phyloP scores from a whole-genome alignment of 2,797 vertebrate genomes.

The Lepilemur ruficaudatus region DNA sequence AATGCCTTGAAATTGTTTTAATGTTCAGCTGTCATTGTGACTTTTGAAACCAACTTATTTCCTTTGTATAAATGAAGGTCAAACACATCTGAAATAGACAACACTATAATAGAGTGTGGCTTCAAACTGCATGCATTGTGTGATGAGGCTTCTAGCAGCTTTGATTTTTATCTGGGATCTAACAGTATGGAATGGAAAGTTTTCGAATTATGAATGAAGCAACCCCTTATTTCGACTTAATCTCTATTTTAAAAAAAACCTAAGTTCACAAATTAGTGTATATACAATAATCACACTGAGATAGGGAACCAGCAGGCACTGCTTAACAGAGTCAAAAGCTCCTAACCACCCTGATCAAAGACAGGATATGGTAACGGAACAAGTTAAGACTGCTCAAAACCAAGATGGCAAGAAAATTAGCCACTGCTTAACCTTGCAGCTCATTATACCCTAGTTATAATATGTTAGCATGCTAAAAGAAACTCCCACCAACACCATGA shows the following conservation, averaged over 20 bases:
- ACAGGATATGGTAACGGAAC: background rate
- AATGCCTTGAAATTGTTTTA: slow-evolving; percentile 55
- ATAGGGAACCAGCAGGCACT: background rate
- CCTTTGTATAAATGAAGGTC: slow-evolving; percentile 63
- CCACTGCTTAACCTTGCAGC: background rate
- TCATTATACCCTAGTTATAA: background rate
- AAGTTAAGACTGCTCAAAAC: background rate
- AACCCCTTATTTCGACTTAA: slow-evolving; percentile 3
- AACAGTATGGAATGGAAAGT: background rate
- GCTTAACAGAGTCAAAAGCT: background rate
- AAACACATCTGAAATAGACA: slow-evolving; percentile 45
- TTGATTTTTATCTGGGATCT: slow-evolving; percentile 22
- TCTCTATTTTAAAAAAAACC: background rate
- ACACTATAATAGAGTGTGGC: background rate
- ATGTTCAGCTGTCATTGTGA: slow-evolving; percentile 49
- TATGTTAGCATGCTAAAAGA: background rate
- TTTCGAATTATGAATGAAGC: background rate
- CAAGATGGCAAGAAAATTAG: background rate
- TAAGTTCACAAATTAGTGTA: background rate
- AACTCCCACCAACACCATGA: background rate
- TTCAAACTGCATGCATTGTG: slow-evolving; percentile 10
- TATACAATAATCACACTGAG: background rate
- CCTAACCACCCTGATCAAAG: background rate
- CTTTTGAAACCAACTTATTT: slow-evolving; percentile 56
- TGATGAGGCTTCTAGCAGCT: background rate